phyloP scores from a whole-genome alignment of 2,888 invertebrate species.

The Drosophila nigritarsus region DNA sequence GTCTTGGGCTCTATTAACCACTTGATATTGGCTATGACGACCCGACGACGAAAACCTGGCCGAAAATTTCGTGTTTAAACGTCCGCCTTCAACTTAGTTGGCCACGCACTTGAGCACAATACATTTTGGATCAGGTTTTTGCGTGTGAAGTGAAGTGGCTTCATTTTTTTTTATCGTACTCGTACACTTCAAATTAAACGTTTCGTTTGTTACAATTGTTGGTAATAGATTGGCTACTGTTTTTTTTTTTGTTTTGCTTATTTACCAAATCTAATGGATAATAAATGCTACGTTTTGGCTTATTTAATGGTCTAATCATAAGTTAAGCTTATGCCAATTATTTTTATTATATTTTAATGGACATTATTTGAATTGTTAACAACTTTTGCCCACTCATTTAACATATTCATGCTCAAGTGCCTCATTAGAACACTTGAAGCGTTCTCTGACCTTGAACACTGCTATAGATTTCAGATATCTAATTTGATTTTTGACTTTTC shows the following conservation, averaged over 20 bases:
- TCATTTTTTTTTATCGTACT: neutral
- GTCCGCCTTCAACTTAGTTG: slow-evolving; percentile 60
- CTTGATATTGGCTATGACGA: slow-evolving; percentile 55
- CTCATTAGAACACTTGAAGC: slow-evolving; percentile 45
- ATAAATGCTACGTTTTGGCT: slow-evolving; percentile 1
- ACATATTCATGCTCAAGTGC: slow-evolving; percentile 40
- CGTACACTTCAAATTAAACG: slow-evolving; percentile 16
- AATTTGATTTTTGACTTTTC: slow-evolving; percentile 9
- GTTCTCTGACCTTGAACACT: slow-evolving; percentile 58
- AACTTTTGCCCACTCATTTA: slow-evolving; percentile 41
- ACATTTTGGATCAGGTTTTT: slow-evolving; percentile 69
- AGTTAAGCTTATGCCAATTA: neutral
- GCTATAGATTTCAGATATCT: slow-evolving; percentile 39
- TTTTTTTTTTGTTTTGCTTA: slow-evolving; percentile 13
- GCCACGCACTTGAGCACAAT: slow-evolving; percentile 57
- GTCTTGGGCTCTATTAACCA: slow-evolving; percentile 64
- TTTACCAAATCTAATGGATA: slow-evolving; percentile 15
- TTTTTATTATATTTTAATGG: slow-evolving; percentile 4
- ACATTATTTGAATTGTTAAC: slow-evolving; percentile 10
- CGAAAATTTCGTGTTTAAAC: slow-evolving; percentile 22
- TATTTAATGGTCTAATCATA: slow-evolving; percentile 10
- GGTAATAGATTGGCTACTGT: slow-evolving; percentile 42
- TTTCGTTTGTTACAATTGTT: slow-evolving; percentile 33
- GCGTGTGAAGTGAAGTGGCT: slow-evolving; percentile 57
- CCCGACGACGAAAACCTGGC: slow-evolving; percentile 23